A percentile compares a stretch with the other conserved stretches of the same genome.
These are phyloP conservation scores for Trichomycterus rosablanca DNA, from an alignment of 2,113 vertebrate species.

Conservation along the genomic window DNA sequence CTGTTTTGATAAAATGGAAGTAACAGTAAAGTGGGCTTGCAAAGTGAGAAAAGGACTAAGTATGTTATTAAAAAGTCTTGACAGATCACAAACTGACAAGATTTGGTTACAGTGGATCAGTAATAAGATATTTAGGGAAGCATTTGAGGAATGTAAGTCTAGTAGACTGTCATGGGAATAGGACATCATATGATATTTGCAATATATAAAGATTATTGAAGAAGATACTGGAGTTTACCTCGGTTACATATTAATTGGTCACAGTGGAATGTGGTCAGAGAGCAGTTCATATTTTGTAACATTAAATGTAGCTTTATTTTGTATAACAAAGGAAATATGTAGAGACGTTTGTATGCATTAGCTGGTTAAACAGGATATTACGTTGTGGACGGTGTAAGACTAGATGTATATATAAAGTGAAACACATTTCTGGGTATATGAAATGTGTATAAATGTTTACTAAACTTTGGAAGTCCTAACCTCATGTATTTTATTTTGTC, in stretches of 20 bases:
- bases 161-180: constrained; percentile 9
- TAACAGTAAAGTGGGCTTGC: not conserved
- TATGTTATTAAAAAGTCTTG: constrained; percentile 30
- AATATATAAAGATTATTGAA: constrained; percentile 22
- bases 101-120: constrained; percentile 4
- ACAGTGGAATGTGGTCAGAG: constrained; percentile 29
- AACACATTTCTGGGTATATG: constrained; percentile 35
- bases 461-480: constrained; percentile 36
- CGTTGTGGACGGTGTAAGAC: constrained; percentile 25
- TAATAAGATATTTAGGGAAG: constrained; percentile 9
- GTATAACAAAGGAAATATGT: constrained; percentile 34
- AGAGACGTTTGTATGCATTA: constrained; percentile 40
- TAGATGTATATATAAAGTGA: constrained; percentile 50
- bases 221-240: constrained; percentile 34
- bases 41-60: constrained; percentile 28
- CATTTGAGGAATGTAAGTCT: constrained; percentile 18
- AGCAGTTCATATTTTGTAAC: constrained; percentile 33
- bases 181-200: constrained; percentile 4
- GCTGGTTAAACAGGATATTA: constrained; percentile 33
- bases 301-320: constrained; percentile 46
- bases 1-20: no score
- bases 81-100: constrained; percentile 4
- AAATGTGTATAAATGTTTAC: constrained; percentile 47
- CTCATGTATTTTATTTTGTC: constrained; percentile 31
- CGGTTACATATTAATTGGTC: constrained; percentile 43